Conservation (phyloP, 2,888 invertebrate species). For the Ormyrus thymus region DNA sequence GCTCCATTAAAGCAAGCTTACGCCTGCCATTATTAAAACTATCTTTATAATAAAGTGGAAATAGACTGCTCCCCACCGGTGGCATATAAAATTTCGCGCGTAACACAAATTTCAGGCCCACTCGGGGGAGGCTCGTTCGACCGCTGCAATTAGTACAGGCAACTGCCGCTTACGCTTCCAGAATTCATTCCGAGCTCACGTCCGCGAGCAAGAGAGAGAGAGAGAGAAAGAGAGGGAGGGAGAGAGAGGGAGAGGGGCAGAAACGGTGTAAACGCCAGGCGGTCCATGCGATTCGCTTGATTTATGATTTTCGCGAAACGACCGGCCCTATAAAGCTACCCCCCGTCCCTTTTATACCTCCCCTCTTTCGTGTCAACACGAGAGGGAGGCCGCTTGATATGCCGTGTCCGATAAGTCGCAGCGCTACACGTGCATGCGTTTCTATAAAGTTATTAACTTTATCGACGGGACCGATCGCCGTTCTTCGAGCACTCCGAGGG, state of each 20-base stretch:
- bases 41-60: too few relatives aligned
- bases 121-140: not conserved
- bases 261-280: constrained; percentile 40
- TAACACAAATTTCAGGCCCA: not conserved
- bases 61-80: too few relatives aligned
- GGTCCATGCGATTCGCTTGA: constrained; percentile 61
- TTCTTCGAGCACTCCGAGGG: not conserved
- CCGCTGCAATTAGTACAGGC: constrained; percentile 24
- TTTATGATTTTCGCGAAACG: constrained; percentile 67
- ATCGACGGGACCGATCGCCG: constrained; percentile 59
- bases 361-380: constrained; percentile 33
- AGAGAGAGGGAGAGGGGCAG: not conserved
- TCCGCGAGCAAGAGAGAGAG: not conserved
- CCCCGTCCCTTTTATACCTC: not conserved
- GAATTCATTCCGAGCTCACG: too few relatives aligned
- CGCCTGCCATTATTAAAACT: too few relatives aligned
- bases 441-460: constrained; percentile 72
- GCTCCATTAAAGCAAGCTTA: too few relatives aligned
- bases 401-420: constrained; percentile 48
- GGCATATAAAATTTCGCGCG: too few relatives aligned
- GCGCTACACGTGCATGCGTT: constrained; percentile 58
- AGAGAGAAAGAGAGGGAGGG: not conserved
- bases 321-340: constrained; percentile 47
- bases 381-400: constrained; percentile 30
- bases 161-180: not conserved